Base-by-base conservation (phyloP, 2,888 invertebrate species). In the Caenorhabditis plicata region DNA sequence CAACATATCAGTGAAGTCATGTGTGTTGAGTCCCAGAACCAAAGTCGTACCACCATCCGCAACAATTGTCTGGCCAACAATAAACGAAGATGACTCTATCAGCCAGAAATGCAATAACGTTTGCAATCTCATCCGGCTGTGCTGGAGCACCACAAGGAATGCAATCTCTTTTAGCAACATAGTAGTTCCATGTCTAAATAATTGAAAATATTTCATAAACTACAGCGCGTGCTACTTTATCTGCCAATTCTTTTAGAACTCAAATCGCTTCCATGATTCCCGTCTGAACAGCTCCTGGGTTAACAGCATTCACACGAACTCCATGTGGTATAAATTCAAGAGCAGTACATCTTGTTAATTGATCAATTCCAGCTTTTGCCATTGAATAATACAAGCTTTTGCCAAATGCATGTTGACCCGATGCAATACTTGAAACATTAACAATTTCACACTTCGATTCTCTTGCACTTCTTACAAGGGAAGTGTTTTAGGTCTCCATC, bases 1-100 rank as follows among this genome's bases (percentile, higher is more conserved):
- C n/a, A n/a, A n/a, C n/a, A 54, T 43, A 26, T 25, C 9, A 13
- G 15, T 40, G 4, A 56, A 9, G 35, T 50, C 33, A 39, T 56
- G 55, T 9, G 33, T 45, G 2, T 45, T 38, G 2, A 13, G 2
- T 36, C 49, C 55, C 36, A 41, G 43, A 4, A 56, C 29, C 32
- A 65, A 47, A 5, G 61, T 46, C 8, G 61, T 41, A 26, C 64
- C 64, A n/a, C 64, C 64, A 32, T 65, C 65, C 8, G 48, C 55
- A 0, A 57, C 57, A 36, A 65, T 53, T 13, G 53, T 44, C 22
- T 65, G 61, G 9, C 61, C 65, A n/a, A 65, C 45, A 7, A 65
- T 65, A 38, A 48, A 62, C 36, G 1, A 61, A 65, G 11, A 49
- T 17, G 0, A 23, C 39, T 2, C 61, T 42, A 29, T 65, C 65